Percentiles rank a stretch among this genome's conserved stretches.
phyloP scores from a whole-genome alignment of 2,888 invertebrate genomes.

The Pollenia labialis region DNA sequence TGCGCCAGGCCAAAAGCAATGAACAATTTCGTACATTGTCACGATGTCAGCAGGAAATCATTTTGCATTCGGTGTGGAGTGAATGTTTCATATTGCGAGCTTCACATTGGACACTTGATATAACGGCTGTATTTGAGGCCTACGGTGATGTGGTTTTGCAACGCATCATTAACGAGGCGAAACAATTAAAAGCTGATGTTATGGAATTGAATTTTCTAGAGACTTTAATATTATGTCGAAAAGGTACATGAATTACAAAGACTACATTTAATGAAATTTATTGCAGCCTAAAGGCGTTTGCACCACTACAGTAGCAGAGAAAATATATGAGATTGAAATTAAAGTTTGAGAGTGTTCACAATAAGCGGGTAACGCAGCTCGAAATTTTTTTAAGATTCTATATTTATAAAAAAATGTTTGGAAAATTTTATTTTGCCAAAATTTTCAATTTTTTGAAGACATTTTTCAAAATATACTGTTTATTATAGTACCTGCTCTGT shows the following conservation, averaged over 20 bases:
- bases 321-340: too few relatives aligned
- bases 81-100: constrained; percentile 86
- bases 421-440: too few relatives aligned
- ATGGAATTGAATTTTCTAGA: constrained; percentile 85
- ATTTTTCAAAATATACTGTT: too few relatives aligned
- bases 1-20: constrained; percentile 86
- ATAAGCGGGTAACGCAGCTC: too few relatives aligned
- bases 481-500: too few relatives aligned
- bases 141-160: constrained; percentile 82
- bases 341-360: too few relatives aligned
- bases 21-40: constrained; percentile 85
- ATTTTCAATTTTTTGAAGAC: too few relatives aligned
- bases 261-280: constrained; percentile 9
- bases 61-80: constrained; percentile 86
- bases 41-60: constrained; percentile 85
- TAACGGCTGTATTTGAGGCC: constrained; percentile 81
- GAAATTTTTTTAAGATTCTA: too few relatives aligned
- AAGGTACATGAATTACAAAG: constrained; percentile 80
- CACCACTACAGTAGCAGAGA: not conserved
- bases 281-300: not conserved
- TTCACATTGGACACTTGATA: constrained; percentile 86
- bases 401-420: too few relatives aligned
- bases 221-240: constrained; percentile 85
- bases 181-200: constrained; percentile 84
- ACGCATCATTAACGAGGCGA: constrained; percentile 82